Evolutionary conservation across 2,113 vertebrate species (phyloP).

Genomic region (Anguilla rostrata): DNA sequence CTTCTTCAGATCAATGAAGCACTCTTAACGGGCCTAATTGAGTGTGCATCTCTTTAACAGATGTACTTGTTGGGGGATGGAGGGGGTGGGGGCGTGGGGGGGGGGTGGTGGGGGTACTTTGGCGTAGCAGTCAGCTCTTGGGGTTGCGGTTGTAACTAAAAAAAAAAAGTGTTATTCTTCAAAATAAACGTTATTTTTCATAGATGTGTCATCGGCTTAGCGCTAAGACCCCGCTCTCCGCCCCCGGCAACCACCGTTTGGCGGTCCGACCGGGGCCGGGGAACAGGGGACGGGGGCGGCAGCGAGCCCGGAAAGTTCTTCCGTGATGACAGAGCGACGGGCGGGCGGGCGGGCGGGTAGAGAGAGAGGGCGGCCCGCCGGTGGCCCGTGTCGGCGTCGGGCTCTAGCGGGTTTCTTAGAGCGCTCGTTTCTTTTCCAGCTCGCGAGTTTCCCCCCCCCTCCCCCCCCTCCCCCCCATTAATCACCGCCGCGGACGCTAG

Average conservation of each 20-base stretch:
- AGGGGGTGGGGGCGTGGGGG: neutral
- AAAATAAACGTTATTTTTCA: constrained; percentile 18
- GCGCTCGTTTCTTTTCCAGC: constrained; percentile 23
- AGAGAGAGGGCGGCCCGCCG: neutral
- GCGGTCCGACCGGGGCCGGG: neutral
- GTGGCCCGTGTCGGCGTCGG: constrained; percentile 13
- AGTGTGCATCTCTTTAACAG: neutral
- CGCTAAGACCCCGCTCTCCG: constrained; percentile 19
- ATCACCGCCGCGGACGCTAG: constrained; percentile 36
- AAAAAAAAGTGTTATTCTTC: constrained; percentile 14
- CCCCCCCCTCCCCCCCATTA: constrained; percentile 5
- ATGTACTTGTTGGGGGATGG: neutral
- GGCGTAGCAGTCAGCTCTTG: neutral
- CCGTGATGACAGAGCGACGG: constrained; percentile 16
- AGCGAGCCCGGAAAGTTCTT: neutral
- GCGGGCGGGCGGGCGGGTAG: neutral
- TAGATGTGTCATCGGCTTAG: constrained; percentile 19
- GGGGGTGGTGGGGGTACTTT: neutral
- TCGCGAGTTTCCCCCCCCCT: neutral
- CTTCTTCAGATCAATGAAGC: neutral
- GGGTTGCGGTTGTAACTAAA: neutral
- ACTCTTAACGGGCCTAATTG: neutral
- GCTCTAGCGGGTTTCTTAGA: constrained; percentile 19
- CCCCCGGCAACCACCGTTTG: neutral
- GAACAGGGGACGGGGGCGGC: neutral